These are phyloP conservation scores for Nyctibius bracteatus DNA, from an alignment of 2,113 vertebrate species.

Conservation along the genomic window DNA sequence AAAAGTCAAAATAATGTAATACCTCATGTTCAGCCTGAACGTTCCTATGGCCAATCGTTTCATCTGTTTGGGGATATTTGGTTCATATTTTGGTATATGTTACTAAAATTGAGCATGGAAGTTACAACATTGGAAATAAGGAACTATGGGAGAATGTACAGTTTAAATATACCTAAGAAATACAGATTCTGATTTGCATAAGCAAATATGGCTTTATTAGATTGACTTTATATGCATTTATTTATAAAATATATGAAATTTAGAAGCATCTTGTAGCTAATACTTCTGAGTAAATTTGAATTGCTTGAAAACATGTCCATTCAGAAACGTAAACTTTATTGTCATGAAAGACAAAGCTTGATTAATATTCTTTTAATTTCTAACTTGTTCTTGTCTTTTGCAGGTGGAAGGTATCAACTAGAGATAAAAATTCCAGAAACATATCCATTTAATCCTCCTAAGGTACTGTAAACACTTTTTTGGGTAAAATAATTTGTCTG, in stretches of 20 bases:
- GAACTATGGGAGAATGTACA: not conserved
- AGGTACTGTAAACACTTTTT: constrained; percentile 80
- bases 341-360: not conserved
- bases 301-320: not conserved
- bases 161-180: not conserved
- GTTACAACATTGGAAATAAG: not conserved
- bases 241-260: not conserved
- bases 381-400: constrained; percentile 21
- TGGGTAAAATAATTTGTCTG: not conserved
- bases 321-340: not conserved
- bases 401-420: constrained; percentile 95
- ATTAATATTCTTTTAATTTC: not conserved
- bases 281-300: not conserved
- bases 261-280: not conserved
- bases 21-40: not conserved
- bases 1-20: not conserved
- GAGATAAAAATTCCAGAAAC: constrained; percentile 99
- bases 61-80: not conserved
- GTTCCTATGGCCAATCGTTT: not conserved
- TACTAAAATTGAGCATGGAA: not conserved
- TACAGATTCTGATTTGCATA: not conserved
- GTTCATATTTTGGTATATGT: not conserved
- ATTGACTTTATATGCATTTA: not conserved
- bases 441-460: constrained; percentile 98
- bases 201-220: not conserved